Percentiles rank a stretch among this genome's conserved stretches.
These are phyloP conservation scores for Acrossocheilus wenchowensis DNA, from an alignment of 2,797 vertebrate species.

Conservation along the genomic window DNA sequence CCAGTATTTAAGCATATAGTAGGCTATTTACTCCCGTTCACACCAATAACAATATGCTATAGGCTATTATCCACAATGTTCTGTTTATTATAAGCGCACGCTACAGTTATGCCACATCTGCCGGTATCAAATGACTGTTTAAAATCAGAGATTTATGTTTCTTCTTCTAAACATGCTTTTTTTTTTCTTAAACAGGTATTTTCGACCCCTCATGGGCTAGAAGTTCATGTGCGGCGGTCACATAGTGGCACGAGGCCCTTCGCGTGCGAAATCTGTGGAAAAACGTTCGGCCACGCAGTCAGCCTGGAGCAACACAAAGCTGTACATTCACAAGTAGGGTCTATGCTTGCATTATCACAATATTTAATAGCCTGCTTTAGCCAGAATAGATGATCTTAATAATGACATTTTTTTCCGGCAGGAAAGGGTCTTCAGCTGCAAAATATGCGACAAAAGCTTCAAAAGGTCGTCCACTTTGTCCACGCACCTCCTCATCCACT, in stretches of 20 bases:
- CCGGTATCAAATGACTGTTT: background rate
- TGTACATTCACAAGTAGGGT: constrained; percentile 92
- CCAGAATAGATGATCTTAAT: background rate
- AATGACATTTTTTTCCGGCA: constrained; percentile 61
- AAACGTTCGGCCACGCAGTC: constrained; percentile 97
- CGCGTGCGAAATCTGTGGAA: constrained; percentile 94
- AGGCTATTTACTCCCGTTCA: background rate
- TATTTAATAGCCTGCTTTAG: background rate
- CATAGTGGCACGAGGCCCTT: constrained; percentile 97
- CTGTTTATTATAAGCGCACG: background rate
- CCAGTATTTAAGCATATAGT: background rate
- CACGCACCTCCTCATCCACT: constrained; percentile 97
- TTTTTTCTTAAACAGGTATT: constrained; percentile 83
- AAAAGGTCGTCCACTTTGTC: constrained; percentile 97
- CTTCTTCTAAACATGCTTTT: background rate
- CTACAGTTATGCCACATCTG: background rate
- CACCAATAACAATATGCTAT: background rate
- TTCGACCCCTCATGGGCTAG: constrained; percentile 95
- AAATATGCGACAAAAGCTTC: constrained; percentile 98
- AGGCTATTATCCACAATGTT: background rate
- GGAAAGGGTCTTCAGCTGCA: constrained; percentile 98
- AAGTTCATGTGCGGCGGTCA: constrained; percentile 95
- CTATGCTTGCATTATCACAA: background rate
- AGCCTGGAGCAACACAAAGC: constrained; percentile 98
- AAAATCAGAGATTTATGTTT: background rate